Percentiles rank a stretch among this genome's conserved stretches.
phyloP scores from a whole-genome alignment of 1,140 invertebrate genomes.

The Trichoplusia ni region DNA sequence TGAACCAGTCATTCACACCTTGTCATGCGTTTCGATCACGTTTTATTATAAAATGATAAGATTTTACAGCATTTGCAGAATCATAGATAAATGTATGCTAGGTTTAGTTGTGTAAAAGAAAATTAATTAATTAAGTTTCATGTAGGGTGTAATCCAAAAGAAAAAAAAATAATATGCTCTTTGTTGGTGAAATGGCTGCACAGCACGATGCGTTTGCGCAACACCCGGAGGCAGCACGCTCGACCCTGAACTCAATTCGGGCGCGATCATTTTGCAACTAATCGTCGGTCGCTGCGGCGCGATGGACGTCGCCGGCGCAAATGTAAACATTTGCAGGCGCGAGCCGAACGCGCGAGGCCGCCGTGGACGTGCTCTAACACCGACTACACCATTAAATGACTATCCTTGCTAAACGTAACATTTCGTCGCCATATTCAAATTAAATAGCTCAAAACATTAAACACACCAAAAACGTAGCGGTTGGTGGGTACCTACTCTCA shows the following conservation, averaged over 20 bases:
- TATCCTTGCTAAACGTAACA: conserved; percentile 53
- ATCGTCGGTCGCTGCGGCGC: conserved; percentile 67
- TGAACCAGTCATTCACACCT: neutral
- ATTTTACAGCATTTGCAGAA: too few species aligned
- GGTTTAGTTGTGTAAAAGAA: conserved; percentile 14
- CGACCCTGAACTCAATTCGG: conserved; percentile 79
- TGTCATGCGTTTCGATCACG: neutral
- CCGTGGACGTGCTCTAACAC: conserved; percentile 65
- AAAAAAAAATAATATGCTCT: conserved; percentile 29
- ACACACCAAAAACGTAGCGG: neutral
- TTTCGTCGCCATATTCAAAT: conserved; percentile 34
- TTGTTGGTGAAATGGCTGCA: conserved; percentile 49
- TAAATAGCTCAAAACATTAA: conserved; percentile 18
- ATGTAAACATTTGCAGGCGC: conserved; percentile 80
- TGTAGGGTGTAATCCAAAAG: conserved; percentile 23
- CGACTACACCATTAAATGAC: conserved; percentile 55
- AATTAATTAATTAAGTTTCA: conserved; percentile 14
- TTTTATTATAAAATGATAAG: too few species aligned
- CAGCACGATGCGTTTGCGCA: conserved; percentile 58
- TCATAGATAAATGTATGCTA: too few species aligned
- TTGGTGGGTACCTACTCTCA: neutral
- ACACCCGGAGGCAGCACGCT: conserved; percentile 74
- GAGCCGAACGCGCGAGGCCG: conserved; percentile 67
- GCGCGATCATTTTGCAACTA: conserved; percentile 78
- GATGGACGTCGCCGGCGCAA: conserved; percentile 65